Base-by-base conservation (phyloP, 92 coral and sea anemone species). In the Micromussa lordhowensis region DNA sequence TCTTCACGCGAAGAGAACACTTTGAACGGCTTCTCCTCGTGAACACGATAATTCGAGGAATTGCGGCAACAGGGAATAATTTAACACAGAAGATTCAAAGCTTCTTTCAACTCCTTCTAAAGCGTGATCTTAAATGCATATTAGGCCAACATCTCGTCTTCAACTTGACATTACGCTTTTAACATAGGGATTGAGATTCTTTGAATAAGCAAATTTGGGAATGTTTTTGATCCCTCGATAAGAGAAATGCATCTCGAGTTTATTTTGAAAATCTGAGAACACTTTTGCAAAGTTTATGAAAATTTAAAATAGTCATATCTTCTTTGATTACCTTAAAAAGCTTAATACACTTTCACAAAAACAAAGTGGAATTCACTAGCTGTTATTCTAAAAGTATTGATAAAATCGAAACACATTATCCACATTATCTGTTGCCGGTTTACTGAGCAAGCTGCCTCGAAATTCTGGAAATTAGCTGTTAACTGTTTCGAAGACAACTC, bases 81-180 rank as follows among this genome's bases (percentile, higher is more conserved):
- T 17, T 5, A 71, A 30, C 40, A 36, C 5, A 71, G 34, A 71
- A 34, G n/a, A 40, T 36, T 71, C 10, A 61, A 61, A 24, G 29
- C 30, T 61, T 22, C 29, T 61, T 61, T 24, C 68, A 61, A 24
- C 29, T 1, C 26, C 30, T 61, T 61, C 10, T 61, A 24, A 61
- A 61, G 68, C 68, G 26, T 61, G n/a, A 61, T 24, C 68, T 24
- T 61, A 22, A 5, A 22, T 61, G 68, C 29, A n/a, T 61, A n/a
- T 61, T 61, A 61, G 48, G 31, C 32, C 77, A n/a, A 71, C 77
- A 71, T 71, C 77, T 71, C 19, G 77, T 71, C 77, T 11, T 4
- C 77, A 71, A 16, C 21, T 7, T 71, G 13, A 32, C 12, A 3
- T 34, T 3, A 17, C 4, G 40, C 77, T 36, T 71, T 71, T 36